Base-by-base conservation (phyloP, 1,140 invertebrate genomes). In the Atopsyche davidsoni region DNA sequence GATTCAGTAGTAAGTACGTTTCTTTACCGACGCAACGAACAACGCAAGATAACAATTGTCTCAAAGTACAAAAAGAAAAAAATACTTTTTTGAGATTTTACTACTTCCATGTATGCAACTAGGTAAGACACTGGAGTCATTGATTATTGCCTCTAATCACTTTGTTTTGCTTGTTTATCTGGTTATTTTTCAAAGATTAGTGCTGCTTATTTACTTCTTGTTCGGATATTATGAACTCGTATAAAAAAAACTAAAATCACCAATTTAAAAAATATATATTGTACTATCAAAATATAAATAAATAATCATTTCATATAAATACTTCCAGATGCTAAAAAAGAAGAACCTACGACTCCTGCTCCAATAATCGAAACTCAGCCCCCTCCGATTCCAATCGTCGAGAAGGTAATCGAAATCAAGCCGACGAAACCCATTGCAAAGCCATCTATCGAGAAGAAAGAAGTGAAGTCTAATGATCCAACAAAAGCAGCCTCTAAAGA, bases 281-380 rank as follows among this genome's bases (percentile, higher is more conserved):
- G 34, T 39, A 39, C 2, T 40, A 52, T 47, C 54, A 43, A 38
- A 34, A 24, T 43, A 1, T 19, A 17, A 4, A 19, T 45, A 35
- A 31, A 49, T 47, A n/a, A 13, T 6, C 9, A 50, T 50, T 51
- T 51, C n/a, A 32, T 50, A 10, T 24, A 19, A 49, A 34, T 22
- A 40, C 49, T 65, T 70, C 58, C 64, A 75, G 73, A 71, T 64
- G 64, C 64, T 58, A 64, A 65, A 45, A 67, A 62, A 59, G 67
- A 64, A 9, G 68, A 68, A 59, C 69, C 67, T 19, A 38, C 49
- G 46, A 62, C 69, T 24, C 62, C 68, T 14, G 61, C 70, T 51
- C 72, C 73, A 46, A 72, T 78, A 2, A 80, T 79, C 44, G 75
- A 78, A 49, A 78, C 75, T 1, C 76, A 75, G 58, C 72, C 75